Evolutionary conservation across 2,113 vertebrate species (phyloP).

Genomic region (Platysternon megacephalum): DNA sequence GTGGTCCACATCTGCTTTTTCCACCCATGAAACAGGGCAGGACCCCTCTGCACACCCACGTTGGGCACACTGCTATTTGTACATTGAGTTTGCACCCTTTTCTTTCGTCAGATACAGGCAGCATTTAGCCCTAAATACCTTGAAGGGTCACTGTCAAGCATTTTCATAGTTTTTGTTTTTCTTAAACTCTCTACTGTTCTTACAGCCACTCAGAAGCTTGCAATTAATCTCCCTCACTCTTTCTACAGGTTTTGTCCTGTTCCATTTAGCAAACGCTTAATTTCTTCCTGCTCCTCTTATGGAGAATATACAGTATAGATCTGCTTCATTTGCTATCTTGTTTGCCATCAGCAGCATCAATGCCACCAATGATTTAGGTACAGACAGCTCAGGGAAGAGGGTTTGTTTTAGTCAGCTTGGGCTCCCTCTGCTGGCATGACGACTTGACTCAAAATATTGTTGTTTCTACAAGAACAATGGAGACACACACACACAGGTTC

Average conservation of each 20-base stretch:
- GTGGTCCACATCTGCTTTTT: neutral
- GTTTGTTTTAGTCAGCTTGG: neutral
- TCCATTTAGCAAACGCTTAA: neutral
- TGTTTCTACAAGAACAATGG: neutral
- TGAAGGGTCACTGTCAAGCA: neutral
- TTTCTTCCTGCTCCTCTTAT: neutral
- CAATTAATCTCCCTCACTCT: neutral
- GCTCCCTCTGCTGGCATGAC: neutral
- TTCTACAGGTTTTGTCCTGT: neutral
- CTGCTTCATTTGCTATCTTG: neutral
- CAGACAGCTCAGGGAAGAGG: neutral
- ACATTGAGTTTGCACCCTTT: neutral
- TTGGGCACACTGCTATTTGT: neutral
- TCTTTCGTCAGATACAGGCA: neutral
- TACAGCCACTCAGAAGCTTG: neutral
- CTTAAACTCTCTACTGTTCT: neutral
- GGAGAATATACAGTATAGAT: neutral
- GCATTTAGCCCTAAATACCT: accelerated
- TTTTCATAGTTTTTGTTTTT: neutral
- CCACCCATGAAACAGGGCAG: neutral
- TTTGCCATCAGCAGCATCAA: neutral
- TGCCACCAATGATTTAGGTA: neutral
- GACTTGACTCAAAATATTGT: neutral
- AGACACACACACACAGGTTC: neutral
- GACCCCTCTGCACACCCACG: neutral